Percentiles rank a stretch among this genome's conserved stretches.
Conservation (phyloP, 2,797 vertebrate genomes). For the Phalloptychus januarius region DNA sequence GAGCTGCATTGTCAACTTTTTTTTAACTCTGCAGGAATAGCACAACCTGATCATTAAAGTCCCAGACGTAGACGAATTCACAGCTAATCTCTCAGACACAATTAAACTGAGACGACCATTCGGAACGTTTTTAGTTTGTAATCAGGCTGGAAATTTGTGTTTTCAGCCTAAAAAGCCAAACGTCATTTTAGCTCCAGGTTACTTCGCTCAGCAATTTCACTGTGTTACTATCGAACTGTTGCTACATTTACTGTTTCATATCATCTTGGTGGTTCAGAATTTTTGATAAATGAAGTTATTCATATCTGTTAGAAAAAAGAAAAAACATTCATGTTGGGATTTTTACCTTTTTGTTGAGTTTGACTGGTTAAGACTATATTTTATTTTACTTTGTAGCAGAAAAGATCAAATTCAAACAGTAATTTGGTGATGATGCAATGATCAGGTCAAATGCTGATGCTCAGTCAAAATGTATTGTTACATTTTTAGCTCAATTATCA, state of each 20-base stretch:
- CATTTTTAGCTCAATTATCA: not conserved
- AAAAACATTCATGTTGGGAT: not conserved
- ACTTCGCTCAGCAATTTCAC: not conserved
- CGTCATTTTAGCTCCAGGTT: not conserved
- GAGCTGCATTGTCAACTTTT: conserved; percentile 37
- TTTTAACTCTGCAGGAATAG: conserved; percentile 24
- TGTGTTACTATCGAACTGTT: not conserved
- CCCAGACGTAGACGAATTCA: conserved; percentile 23
- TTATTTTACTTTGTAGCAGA: not conserved
- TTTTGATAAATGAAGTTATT: not conserved
- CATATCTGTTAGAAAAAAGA: no score
- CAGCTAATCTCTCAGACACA: conserved; percentile 19
- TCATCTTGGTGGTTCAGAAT: not conserved
- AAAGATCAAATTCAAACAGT: not conserved
- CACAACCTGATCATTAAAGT: conserved; percentile 30
- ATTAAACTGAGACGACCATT: conserved; percentile 8
- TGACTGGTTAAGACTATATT: not conserved
- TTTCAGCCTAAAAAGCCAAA: not conserved
- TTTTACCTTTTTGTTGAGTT: not conserved
- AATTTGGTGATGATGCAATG: not conserved
- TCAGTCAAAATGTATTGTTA: not conserved
- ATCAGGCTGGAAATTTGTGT: not conserved
- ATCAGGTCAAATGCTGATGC: not conserved
- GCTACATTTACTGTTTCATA: not conserved
- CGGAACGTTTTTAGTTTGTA: not conserved